Evolutionary conservation across 2,888 invertebrate species (phyloP), one percentile per base, ranked within the genome.

Genomic region (Hemicrepidius hirtus): DNA sequence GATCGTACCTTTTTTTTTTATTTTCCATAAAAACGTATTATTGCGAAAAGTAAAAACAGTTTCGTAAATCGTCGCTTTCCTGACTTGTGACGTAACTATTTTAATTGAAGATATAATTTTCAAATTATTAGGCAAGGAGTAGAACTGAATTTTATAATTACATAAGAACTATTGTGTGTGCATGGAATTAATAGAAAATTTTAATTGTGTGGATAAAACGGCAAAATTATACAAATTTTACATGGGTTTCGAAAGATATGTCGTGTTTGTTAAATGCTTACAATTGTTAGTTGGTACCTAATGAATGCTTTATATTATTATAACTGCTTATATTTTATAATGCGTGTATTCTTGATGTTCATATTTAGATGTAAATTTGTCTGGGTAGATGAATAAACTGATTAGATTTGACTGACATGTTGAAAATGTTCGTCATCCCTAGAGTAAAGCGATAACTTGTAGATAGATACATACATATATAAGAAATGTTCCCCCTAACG

Each of bases 361-460:
- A 37, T 37, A 64, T 64, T 64, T 50, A 64, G 64, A 64, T 64
- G 64, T 37, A 64, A 64, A 64, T 64, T 64, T 50, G 49, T 49
- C 35, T 49, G 49, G 21, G 44, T 62, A 64, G 49, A 64, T 64
- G 64, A 64, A 64, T 50, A 64, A 64, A 35, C 49, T 49, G 64
- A 64, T 64, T 64, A 64, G 44, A 35, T 50, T 64, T 64, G 64
- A 64, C 64, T 64, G 64, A 64, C 64, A 64, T 20, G 64, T 50
- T 50, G 64, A 49, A 64, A 64, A 50, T 50, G 64, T 64, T 64
- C 49, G 49, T 64, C 35, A 64, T 64, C 46, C 49, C 49, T 64
- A 20, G 49, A 64, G 49, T 64, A 37, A 35, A 64, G 50, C 64
- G 64, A 50, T 64, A 50, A 40, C 32, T 59, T 37, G 35, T n/a